Evolutionary conservation across 2,113 vertebrate species (phyloP).

Genomic region (Gymnarchus niloticus): DNA sequence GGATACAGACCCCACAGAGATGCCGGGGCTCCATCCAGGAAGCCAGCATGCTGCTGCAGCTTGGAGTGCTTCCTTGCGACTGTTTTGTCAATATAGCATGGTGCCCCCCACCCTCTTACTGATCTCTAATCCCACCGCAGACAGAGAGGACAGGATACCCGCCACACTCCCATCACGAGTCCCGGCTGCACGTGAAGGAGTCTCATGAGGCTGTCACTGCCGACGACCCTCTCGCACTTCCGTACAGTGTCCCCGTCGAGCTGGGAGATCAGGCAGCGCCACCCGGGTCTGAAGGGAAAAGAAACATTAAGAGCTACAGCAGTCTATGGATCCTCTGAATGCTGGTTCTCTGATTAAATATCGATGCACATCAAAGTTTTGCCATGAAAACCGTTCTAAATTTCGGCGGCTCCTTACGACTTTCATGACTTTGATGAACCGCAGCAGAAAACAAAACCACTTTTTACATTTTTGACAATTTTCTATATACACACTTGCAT

Average conservation of each 20-base stretch:
- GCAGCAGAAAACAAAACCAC: not conserved
- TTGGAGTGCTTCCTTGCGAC: no score
- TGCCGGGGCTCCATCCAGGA: no score
- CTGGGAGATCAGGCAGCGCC: not conserved
- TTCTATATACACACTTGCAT: not conserved
- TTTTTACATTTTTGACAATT: no score
- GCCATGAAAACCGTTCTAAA: no score
- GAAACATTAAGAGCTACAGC: not conserved
- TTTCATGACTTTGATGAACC: not conserved
- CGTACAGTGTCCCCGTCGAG: not conserved
- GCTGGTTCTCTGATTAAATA: no score
- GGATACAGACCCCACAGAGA: no score
- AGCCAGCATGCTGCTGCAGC: no score
- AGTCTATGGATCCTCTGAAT: not conserved
- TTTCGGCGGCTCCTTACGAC: no score
- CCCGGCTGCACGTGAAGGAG: not conserved
- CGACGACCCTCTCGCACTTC: not conserved
- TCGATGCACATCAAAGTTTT: no score
- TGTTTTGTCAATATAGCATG: not conserved
- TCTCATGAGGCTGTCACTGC: not conserved
- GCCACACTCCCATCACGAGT: not conserved
- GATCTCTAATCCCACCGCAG: not conserved
- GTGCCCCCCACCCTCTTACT: not conserved
- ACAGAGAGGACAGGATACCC: no score
- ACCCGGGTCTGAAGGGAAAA: constrained; percentile 2